Percentiles rank a stretch among this genome's conserved stretches.
Evolutionary conservation across 1,140 invertebrate species (phyloP).

Genomic region (Bombus picipes): DNA sequence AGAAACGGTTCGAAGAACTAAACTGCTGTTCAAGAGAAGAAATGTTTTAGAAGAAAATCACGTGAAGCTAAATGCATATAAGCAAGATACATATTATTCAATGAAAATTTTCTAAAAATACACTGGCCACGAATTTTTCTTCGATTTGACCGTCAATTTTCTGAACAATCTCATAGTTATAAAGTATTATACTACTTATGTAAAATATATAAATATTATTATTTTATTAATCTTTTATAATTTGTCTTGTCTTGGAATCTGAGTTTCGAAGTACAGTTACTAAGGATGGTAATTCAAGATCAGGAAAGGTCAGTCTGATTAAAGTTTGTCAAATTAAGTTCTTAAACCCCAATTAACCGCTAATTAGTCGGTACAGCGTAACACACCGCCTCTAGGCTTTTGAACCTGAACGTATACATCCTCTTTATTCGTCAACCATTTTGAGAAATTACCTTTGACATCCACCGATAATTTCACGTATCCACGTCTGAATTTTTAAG

Average conservation of each 20-base stretch:
- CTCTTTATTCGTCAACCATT: neutral
- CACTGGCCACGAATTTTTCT: too few relatives aligned
- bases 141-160: too few relatives aligned
- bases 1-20: too few relatives aligned
- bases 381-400: neutral
- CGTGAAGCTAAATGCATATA: too few relatives aligned
- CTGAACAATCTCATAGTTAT: too few relatives aligned
- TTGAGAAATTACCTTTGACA: neutral
- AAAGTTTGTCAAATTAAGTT: neutral
- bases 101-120: too few relatives aligned
- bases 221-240: neutral
- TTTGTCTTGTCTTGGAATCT: neutral
- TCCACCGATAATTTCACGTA: neutral
- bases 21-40: too few relatives aligned
- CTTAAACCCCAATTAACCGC: neutral
- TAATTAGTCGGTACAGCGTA: neutral
- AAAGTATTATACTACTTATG: neutral
- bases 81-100: too few relatives aligned
- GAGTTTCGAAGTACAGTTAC: neutral
- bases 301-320: neutral
- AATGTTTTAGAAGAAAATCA: too few relatives aligned
- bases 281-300: neutral
- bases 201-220: neutral
- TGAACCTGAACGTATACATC: neutral
- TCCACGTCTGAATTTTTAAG: neutral